Conservation (phyloP, 2,888 invertebrate genomes). For the Melanostoma scalare region DNA sequence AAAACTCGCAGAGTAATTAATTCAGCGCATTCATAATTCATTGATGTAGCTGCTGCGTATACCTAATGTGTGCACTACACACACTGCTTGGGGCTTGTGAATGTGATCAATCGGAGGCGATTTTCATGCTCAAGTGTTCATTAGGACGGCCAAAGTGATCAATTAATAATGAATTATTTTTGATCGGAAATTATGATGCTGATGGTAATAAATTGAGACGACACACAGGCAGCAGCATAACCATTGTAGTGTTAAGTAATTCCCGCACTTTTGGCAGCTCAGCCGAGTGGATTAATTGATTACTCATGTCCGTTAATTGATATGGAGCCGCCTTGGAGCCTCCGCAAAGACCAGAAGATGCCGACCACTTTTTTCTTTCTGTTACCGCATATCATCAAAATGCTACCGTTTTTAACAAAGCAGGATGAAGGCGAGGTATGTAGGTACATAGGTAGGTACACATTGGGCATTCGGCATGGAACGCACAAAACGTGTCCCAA, state of each 20-base stretch:
- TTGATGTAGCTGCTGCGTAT: conserved; percentile 42
- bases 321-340: conserved; percentile 22
- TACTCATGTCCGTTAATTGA: conserved; percentile 55
- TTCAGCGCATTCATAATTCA: conserved; percentile 71
- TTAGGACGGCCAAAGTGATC: conserved; percentile 66
- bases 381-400: conserved; percentile 16
- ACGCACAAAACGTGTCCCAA: conserved; percentile 62
- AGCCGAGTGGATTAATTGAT: conserved; percentile 65
- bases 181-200: conserved; percentile 68
- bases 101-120: conserved; percentile 67
- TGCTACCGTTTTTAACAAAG: conserved; percentile 50
- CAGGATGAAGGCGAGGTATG: not conserved
- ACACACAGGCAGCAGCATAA: conserved; percentile 15
- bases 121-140: conserved; percentile 69
- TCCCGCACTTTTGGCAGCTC: conserved; percentile 56
- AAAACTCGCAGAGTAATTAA: conserved; percentile 62
- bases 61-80: not conserved
- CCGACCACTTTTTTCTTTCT: not conserved
- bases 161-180: conserved; percentile 71
- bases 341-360: not conserved
- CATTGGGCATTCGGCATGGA: not conserved
- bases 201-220: conserved; percentile 66
- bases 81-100: conserved; percentile 30
- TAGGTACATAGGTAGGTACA: not conserved
- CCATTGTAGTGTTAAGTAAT: conserved; percentile 42